phyloP scores from a whole-genome alignment of 2,888 invertebrate genomes.

The Maniola hyperantus region DNA sequence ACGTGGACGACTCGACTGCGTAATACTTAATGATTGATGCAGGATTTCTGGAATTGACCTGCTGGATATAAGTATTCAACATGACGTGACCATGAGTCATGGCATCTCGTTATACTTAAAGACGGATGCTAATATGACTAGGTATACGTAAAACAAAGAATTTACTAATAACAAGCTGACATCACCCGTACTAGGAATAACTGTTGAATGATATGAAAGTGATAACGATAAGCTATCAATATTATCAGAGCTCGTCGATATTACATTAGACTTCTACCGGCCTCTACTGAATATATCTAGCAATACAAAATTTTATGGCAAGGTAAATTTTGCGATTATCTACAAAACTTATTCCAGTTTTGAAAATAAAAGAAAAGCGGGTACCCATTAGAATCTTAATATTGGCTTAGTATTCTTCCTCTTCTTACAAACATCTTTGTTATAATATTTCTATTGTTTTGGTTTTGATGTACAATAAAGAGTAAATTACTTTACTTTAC shows the following conservation, averaged over 20 bases:
- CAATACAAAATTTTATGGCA: not conserved
- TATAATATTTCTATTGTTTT: too few relatives aligned
- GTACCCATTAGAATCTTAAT: too few relatives aligned
- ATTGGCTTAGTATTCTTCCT: too few relatives aligned
- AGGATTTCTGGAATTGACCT: too few relatives aligned
- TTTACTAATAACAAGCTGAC: conserved; percentile 47
- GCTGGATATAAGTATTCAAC: too few relatives aligned
- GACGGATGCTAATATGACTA: not conserved
- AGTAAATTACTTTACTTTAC: too few relatives aligned
- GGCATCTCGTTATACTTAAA: not conserved
- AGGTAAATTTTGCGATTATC: not conserved
- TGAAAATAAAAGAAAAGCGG: too few relatives aligned
- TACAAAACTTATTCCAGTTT: too few relatives aligned
- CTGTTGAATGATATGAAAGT: conserved; percentile 50
- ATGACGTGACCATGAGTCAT: too few relatives aligned
- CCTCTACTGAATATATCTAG: conserved; percentile 24
- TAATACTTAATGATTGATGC: too few relatives aligned
- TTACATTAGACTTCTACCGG: conserved; percentile 30
- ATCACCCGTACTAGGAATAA: conserved; percentile 60
- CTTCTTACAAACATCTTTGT: too few relatives aligned
- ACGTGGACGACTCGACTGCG: not conserved
- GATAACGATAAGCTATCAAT: conserved; percentile 64
- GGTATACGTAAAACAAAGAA: conserved; percentile 51
- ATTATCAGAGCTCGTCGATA: conserved; percentile 50
- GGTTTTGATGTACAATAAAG: too few relatives aligned